Percentiles rank a stretch among this genome's conserved stretches.
Conservation (phyloP, 2,888 invertebrate species). For the Hydrotaea diabolus region DNA sequence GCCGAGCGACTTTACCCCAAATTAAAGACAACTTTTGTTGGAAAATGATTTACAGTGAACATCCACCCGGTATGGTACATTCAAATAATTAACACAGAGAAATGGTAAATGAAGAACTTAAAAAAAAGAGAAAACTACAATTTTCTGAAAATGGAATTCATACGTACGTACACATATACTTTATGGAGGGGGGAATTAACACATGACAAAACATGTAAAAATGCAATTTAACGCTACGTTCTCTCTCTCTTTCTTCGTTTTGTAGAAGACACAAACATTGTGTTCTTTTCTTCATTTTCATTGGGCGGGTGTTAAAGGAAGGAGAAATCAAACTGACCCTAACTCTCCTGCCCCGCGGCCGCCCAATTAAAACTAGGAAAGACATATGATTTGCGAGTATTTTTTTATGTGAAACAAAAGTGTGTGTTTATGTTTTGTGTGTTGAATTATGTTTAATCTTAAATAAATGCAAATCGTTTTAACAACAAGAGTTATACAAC, state of each 20-base stretch:
- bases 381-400: conserved; percentile 50
- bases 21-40: too few species aligned
- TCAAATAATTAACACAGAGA: neutral
- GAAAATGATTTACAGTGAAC: too few species aligned
- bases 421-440: conserved; percentile 44
- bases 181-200: neutral
- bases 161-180: neutral
- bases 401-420: conserved; percentile 32
- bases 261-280: conserved; percentile 22
- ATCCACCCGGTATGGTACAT: neutral
- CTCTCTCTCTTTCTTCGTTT: neutral
- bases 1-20: too few species aligned
- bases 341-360: too few species aligned
- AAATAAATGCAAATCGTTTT: conserved; percentile 66
- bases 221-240: neutral
- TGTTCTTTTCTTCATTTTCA: neutral
- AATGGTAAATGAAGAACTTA: neutral
- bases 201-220: conserved; percentile 8
- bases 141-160: conserved; percentile 16
- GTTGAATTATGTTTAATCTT: conserved; percentile 47
- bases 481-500: conserved; percentile 60
- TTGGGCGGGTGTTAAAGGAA: neutral
- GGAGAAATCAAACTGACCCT: too few species aligned
- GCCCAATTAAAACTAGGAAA: conserved; percentile 47
- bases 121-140: conserved; percentile 2